Base-by-base conservation (phyloP, 37 sponge, comb jelly and placozoan species). In the Dysidea cf. avara region DNA sequence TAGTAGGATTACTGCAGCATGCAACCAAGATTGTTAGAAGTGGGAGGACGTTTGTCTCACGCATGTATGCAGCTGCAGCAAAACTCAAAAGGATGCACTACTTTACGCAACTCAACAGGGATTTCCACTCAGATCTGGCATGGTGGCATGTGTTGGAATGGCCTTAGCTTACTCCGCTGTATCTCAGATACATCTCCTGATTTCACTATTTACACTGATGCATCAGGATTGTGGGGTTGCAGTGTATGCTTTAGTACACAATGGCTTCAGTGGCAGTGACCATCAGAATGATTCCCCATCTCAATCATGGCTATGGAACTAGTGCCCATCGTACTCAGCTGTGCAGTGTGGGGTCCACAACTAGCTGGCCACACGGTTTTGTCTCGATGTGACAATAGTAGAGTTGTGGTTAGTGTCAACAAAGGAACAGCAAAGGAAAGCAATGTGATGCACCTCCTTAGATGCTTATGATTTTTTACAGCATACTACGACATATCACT, bases 121-220 rank as follows among this genome's bases (percentile, higher is more conserved):
- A 65, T 17, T 33, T 39, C 66, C 34, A 65, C 9, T 12, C 66
- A 22, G 66, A 65, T 22, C 37, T 65, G 21, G 18, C 21, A 13
- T 65, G 66, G 66, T 65, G 66, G 66, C 21, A 65, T 16, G n/a
- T n/a, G 21, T 12, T 65, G 66, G 66, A 65, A 65, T 13, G 50
- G 6, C 52, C 7, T 24, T 16, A n/a, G 60, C 22, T 24, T 57
- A 26, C 14, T 57, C 25, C 21, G 22, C 9, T 11, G 13, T 13
- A 11, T 31, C 38, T n/a, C n/a, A n/a, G 7, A 65, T 11, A 11
- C 9, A 20, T 21, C 18, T 22, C 66, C 46, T 39, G 20, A 17
- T n/a, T n/a, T n/a, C n/a, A n/a, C n/a, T n/a, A n/a, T n/a, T n/a
- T n/a, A n/a, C n/a, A n/a, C n/a, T n/a, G n/a, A n/a, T n/a, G n/a